Conservation (phyloP, 2,888 invertebrate species). For the Mylabris sibirica region DNA sequence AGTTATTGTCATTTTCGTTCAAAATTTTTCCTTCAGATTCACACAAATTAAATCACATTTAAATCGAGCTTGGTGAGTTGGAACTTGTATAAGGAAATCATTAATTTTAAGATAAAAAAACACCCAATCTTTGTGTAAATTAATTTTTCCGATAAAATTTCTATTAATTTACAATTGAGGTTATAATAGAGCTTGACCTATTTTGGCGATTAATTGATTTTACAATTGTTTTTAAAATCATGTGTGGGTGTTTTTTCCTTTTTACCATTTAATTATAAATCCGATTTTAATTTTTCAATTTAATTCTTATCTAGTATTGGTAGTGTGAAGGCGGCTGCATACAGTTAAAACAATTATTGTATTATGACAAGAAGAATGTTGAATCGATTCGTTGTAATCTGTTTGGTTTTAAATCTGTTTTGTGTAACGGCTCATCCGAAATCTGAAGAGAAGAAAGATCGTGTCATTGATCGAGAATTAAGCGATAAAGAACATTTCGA, state of each 20-base stretch:
- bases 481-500: conserved; percentile 82
- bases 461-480: conserved; percentile 73
- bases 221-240: neutral
- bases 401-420: neutral
- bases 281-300: neutral
- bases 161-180: neutral
- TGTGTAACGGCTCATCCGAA: conserved; percentile 70
- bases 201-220: neutral
- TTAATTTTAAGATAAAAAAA: neutral
- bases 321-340: neutral
- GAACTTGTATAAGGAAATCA: neutral
- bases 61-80: conserved; percentile 1
- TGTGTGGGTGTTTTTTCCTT: neutral
- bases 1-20: neutral
- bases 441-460: conserved; percentile 72
- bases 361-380: neutral
- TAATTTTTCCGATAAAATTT: neutral
- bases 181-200: neutral
- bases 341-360: no score
- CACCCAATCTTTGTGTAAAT: neutral
- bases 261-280: neutral
- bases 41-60: neutral
- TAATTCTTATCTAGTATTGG: neutral
- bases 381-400: neutral
- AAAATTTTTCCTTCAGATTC: neutral